Evolutionary conservation across 2,888 invertebrate genomes (phyloP), one percentile per base, ranked within the genome.

Genomic region (Meloe dianella): DNA sequence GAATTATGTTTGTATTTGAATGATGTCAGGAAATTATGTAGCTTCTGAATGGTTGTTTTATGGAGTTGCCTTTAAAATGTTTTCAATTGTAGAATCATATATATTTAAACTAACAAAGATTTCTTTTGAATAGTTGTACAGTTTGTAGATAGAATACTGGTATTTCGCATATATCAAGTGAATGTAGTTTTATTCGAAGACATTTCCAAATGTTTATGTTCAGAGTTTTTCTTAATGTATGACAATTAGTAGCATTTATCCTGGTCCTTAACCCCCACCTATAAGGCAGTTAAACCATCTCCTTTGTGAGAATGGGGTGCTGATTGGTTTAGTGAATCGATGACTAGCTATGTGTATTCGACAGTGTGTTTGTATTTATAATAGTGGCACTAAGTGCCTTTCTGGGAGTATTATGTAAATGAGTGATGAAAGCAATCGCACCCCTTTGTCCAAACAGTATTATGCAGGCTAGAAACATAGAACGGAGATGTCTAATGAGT

Each of bases 361-460:
- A 54, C 54, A 54, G 14, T 76, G 76, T 77, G 77, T 77, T 79
- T 78, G 76, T 79, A 78, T 79, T 80, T 79, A 79, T 79, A 78
- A 79, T 78, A 78, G 77, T 71, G 78, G 74, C 74, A 76, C 75
- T 79, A 79, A 81, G 79, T 80, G 79, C 76, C 74, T 79, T 77
- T 76, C 76, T 78, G 73, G 66, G 77, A 78, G 79, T 77, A 80
- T 80, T 82, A 82, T 82, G 82, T 74, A 82, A 81, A 82, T 82
- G 78, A 75, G 75, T 74, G 78, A 80, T 77, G 79, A 79, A 78
- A 78, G 78, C 78, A 76, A 77, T 76, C 73, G 72, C 74, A 73
- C 73, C 82, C 81, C 81, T 82, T 82, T 82, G 79, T 81, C 79
- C 79, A 82, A 82, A 82, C 81, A 82, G 71, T 71, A 81, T 81